Conservation (phyloP, 2,888 invertebrate genomes). For the Drosophila peninsularis region DNA sequence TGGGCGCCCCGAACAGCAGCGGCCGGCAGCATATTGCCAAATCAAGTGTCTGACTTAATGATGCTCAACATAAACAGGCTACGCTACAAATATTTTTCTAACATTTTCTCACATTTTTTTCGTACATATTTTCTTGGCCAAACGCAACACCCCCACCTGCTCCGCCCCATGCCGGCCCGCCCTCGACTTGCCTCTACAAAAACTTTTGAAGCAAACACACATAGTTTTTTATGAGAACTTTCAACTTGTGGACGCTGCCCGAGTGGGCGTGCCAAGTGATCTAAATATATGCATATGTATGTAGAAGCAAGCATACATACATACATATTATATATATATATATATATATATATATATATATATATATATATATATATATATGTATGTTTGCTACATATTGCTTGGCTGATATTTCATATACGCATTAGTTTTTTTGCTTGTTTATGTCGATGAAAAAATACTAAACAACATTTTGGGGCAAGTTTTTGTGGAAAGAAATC, state of each 20-base stretch:
- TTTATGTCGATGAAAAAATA: slow-evolving; percentile 49
- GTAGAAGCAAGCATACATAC: neutral
- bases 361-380: neutral
- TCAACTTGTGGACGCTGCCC: slow-evolving; percentile 65
- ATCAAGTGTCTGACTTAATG: slow-evolving; percentile 80
- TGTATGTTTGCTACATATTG: slow-evolving; percentile 29
- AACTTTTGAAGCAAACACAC: slow-evolving; percentile 29
- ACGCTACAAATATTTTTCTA: slow-evolving; percentile 42
- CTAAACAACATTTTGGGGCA: slow-evolving; percentile 29
- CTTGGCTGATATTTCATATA: slow-evolving; percentile 63
- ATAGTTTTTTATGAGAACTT: slow-evolving; percentile 75
- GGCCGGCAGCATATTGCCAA: slow-evolving; percentile 63
- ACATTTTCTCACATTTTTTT: slow-evolving; percentile 33
- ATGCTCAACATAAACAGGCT: slow-evolving; percentile 76
- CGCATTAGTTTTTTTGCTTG: slow-evolving; percentile 70
- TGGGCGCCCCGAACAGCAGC: slow-evolving; percentile 40
- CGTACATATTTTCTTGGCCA: slow-evolving; percentile 37
- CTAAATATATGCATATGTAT: slow-evolving; percentile 15
- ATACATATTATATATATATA: neutral
- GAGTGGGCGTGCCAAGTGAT: slow-evolving; percentile 44
- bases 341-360: slow-evolving; percentile 6
- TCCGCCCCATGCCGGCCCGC: neutral
- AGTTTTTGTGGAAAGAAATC: slow-evolving; percentile 7
- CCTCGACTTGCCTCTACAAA: neutral
- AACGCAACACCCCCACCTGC: slow-evolving; percentile 13